These are phyloP conservation scores for Puffinus mauretanicus DNA, from an alignment of 2,113 vertebrate species.

Conservation along the genomic window DNA sequence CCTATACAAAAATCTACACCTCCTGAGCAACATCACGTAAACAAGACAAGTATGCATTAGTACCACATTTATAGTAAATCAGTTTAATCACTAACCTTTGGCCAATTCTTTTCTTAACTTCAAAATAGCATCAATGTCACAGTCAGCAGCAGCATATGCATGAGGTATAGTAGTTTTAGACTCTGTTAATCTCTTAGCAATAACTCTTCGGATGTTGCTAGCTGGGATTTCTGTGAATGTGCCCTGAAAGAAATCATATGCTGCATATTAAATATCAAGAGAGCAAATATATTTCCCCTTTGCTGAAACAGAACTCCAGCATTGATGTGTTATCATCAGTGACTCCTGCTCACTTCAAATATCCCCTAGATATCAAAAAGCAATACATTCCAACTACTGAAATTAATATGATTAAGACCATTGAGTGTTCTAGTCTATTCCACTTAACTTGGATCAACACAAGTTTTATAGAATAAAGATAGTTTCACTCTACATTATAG, in stretches of 20 bases:
- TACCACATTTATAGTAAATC: background rate
- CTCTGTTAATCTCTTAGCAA: slow-evolving; percentile 91
- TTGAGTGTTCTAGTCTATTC: background rate
- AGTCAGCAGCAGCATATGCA: slow-evolving; percentile 88
- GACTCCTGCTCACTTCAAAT: background rate
- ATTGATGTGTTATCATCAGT: background rate
- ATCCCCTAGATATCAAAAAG: background rate
- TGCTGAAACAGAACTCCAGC: background rate
- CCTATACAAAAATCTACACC: background rate
- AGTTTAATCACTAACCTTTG: slow-evolving; percentile 62
- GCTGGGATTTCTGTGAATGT: slow-evolving; percentile 91
- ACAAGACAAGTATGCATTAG: background rate
- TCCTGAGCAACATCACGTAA: background rate
- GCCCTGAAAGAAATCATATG: slow-evolving; percentile 75
- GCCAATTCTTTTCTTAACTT: slow-evolving; percentile 83
- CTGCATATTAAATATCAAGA: background rate
- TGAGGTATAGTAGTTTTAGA: slow-evolving; percentile 95
- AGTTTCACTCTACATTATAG: background rate
- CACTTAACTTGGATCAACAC: background rate
- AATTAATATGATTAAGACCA: background rate
- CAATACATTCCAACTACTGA: background rate
- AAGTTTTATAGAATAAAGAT: background rate
- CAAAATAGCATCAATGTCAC: slow-evolving; percentile 87
- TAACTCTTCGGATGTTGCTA: slow-evolving; percentile 88
- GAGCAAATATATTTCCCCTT: background rate